Base-by-base conservation (phyloP, 2,888 invertebrate species). In the Aphidoletes aphidimyza region DNA sequence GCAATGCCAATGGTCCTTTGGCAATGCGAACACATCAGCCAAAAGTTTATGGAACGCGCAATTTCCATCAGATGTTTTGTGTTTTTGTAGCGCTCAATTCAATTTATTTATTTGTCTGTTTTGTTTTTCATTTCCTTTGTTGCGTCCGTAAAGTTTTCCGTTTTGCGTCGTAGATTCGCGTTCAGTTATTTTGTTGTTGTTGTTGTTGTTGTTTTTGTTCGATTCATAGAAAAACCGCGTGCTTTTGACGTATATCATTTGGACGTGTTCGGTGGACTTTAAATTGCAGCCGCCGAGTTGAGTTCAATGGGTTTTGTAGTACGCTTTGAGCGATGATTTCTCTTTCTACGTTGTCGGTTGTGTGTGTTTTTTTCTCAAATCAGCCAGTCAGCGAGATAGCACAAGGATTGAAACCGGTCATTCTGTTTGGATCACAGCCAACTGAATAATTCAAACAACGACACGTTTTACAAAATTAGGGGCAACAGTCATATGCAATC, bases 261-360 rank as follows among this genome's bases (percentile, higher is more conserved):
- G 8, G 6, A 42, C 54, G 54, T 54, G 22, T 54, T 26, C 54
- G n/a, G 26, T 69, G 69, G 30, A 69, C 69, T 69, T 34, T 69
- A 30, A 30, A 69, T 69, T 69, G 30, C 69, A 69, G 14, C 69
- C n/a, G n/a, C n/a, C n/a, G n/a, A n/a, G n/a, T n/a, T 30, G 81
- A 81, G 81, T 81, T 81, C 81, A 81, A 37, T 81, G 81, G 37
- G 37, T 81, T 81, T 36, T 69, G 30, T 54, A 22, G n/a, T n/a
- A n/a, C n/a, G 42, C 6, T 9, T 42, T 42, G 42, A n/a, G 22
- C 37, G 37, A 81, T 36, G 81, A 81, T 1, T 37, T 81, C 11
- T 34, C 11, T 78, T 78, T 36, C n/a, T 78, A 14, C 22, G 14
- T 69, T 69, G 1, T 69, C 5, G 3, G 3, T 14, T 54, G n/a